These are phyloP conservation scores for Abrostola tripartita DNA, from an alignment of 2,888 invertebrate genomes.

Conservation along the genomic window DNA sequence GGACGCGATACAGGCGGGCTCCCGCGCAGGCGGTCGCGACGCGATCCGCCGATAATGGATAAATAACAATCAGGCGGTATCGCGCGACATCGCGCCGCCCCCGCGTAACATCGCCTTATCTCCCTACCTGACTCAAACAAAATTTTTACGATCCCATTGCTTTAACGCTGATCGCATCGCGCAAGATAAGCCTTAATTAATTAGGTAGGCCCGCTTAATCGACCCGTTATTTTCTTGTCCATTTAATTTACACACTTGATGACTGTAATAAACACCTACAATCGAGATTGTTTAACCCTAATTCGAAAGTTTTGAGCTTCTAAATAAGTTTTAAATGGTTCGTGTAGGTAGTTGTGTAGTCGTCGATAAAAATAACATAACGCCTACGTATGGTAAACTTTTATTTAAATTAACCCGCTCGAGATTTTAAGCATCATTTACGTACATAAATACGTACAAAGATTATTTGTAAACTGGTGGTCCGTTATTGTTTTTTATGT, in stretches of 20 bases:
- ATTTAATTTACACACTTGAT: conserved; percentile 77
- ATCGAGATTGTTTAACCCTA: conserved; percentile 70
- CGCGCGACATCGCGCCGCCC: conserved; percentile 70
- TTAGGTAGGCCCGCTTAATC: conserved; percentile 75
- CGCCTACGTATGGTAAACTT: conserved; percentile 40
- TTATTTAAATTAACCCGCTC: conserved; percentile 36
- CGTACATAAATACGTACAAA: conserved; percentile 12
- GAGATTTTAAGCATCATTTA: conserved; percentile 15
- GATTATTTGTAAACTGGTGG: conserved; percentile 9
- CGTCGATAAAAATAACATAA: conserved; percentile 43
- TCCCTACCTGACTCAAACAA: conserved; percentile 70
- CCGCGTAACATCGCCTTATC: conserved; percentile 59
- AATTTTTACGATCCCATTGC: conserved; percentile 76
- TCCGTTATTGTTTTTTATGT: conserved; percentile 16
- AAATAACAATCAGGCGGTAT: conserved; percentile 80
- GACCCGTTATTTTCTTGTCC: conserved; percentile 76
- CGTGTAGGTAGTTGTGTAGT: conserved; percentile 41
- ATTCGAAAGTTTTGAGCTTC: conserved; percentile 68
- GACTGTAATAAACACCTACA: conserved; percentile 77
- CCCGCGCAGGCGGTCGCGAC: conserved; percentile 73
- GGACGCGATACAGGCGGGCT: conserved; percentile 66
- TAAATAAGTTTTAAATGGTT: conserved; percentile 42
- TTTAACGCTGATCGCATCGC: conserved; percentile 71
- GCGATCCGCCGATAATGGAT: conserved; percentile 76
- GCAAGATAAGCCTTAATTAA: conserved; percentile 78